Evolutionary conservation across 2,113 vertebrate genomes (phyloP).

Genomic region (Pagrus major): DNA sequence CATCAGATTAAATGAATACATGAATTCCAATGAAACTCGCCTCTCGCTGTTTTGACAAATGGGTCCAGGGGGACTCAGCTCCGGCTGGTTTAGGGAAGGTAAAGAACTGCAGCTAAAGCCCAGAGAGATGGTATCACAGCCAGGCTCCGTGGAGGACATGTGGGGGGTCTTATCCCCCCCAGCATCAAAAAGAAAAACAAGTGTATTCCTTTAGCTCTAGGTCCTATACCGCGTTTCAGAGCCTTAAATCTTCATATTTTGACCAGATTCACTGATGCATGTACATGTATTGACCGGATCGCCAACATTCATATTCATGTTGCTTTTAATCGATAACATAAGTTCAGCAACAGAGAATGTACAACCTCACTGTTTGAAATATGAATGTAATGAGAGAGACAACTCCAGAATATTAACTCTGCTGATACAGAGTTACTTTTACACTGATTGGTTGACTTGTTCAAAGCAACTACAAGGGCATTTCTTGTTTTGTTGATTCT

Average conservation of each 20-base stretch:
- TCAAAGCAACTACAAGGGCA: no score
- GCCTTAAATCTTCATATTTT: not conserved
- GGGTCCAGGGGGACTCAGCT: constrained; percentile 26
- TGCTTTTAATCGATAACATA: constrained; percentile 18
- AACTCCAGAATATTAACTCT: not conserved
- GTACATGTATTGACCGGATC: constrained; percentile 5
- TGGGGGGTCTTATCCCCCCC: not conserved
- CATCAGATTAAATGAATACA: constrained; percentile 86
- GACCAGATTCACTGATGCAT: constrained; percentile 14
- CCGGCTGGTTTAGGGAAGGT: constrained; percentile 13
- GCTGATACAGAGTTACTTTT: not conserved
- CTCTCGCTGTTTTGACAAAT: constrained; percentile 63
- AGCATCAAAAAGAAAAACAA: not conserved
- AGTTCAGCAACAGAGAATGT: not conserved
- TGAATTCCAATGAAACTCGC: constrained; percentile 78
- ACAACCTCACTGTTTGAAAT: not conserved
- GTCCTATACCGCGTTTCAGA: not conserved
- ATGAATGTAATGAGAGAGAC: constrained; percentile 5
- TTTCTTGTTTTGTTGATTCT: no score
- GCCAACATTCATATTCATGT: constrained; percentile 47
- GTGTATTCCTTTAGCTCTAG: not conserved
- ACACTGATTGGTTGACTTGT: constrained; percentile 1
- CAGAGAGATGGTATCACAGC: not conserved
- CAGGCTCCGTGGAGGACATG: not conserved
- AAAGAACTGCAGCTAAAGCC: not conserved